A percentile compares a stretch with the other conserved stretches of the same genome.
These are phyloP conservation scores for Andricus grossulariae DNA, from an alignment of 1,140 invertebrate species.

Conservation along the genomic window DNA sequence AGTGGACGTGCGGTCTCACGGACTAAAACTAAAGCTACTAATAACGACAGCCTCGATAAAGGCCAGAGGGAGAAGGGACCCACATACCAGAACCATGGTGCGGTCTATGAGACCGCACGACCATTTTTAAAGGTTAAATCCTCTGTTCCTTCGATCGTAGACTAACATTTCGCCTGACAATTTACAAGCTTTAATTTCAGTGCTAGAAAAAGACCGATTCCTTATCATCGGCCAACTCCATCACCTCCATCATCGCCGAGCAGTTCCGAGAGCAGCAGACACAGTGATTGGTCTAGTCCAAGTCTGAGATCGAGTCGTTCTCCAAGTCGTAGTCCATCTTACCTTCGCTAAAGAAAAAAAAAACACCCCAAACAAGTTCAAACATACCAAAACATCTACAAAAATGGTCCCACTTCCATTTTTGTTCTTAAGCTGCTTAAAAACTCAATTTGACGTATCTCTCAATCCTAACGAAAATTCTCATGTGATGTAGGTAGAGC, in stretches of 20 bases:
- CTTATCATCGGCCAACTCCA: conserved; percentile 89
- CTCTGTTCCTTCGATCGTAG: neutral
- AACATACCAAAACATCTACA: neutral
- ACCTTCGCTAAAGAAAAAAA: conserved; percentile 39
- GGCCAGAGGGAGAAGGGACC: too few species aligned
- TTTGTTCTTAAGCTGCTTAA: neutral
- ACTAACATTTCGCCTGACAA: conserved; percentile 1
- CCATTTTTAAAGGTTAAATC: too few species aligned
- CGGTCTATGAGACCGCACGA: too few species aligned
- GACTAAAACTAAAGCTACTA: too few species aligned
- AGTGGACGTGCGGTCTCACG: too few species aligned
- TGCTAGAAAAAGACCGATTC: conserved; percentile 92
- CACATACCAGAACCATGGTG: too few species aligned
- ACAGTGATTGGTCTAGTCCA: conserved; percentile 75
- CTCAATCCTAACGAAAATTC: too few species aligned
- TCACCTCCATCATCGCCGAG: conserved; percentile 83
- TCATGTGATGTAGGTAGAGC: too few species aligned
- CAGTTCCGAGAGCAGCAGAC: conserved; percentile 79
- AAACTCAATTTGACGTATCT: too few species aligned
- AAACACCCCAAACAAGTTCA: too few species aligned
- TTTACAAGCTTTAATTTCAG: conserved; percentile 77
- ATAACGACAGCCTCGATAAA: too few species aligned
- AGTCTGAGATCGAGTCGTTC: conserved; percentile 71
- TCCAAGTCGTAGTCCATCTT: conserved; percentile 57
- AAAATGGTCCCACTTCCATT: neutral